A percentile compares a stretch with the other conserved stretches of the same genome.
These are phyloP conservation scores for Pedionomus torquatus DNA, from an alignment of 2,113 vertebrate species.

Conservation along the genomic window DNA sequence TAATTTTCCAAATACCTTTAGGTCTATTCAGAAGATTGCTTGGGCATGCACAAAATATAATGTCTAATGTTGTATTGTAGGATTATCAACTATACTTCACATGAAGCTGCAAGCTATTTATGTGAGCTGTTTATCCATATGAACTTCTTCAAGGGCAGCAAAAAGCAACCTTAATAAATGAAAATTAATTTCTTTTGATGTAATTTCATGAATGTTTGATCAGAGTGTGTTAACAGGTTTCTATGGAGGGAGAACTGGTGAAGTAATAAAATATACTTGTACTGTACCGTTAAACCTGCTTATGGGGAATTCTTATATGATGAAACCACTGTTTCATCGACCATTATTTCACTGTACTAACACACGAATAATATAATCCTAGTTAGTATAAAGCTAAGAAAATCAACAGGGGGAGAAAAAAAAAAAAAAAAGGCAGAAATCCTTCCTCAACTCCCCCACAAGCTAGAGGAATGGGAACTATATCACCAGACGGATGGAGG, in stretches of 20 bases:
- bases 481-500: neutral
- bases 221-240: constrained; percentile 53
- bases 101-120: constrained; percentile 59
- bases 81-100: constrained; percentile 53
- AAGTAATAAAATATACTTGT: constrained; percentile 51
- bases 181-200: constrained; percentile 70
- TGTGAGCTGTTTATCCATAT: constrained; percentile 64
- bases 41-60: constrained; percentile 31
- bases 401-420: neutral
- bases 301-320: neutral
- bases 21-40: constrained; percentile 61
- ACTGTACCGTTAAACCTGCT: neutral
- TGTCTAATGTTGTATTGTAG: constrained; percentile 57
- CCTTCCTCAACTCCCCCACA: neutral
- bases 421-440: neutral
- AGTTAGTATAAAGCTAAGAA: neutral
- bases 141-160: constrained; percentile 71
- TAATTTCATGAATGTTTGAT: constrained; percentile 76
- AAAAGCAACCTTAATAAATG: constrained; percentile 67
- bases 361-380: neutral
- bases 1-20: constrained; percentile 68
- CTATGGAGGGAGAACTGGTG: constrained; percentile 4
- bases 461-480: neutral
- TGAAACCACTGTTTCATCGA: neutral
- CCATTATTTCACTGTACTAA: neutral